A percentile compares a stretch with the other conserved stretches of the same genome.
These are phyloP conservation scores for Pilophorus perplexus DNA, from an alignment of 2,888 invertebrate genomes.

Conservation along the genomic window DNA sequence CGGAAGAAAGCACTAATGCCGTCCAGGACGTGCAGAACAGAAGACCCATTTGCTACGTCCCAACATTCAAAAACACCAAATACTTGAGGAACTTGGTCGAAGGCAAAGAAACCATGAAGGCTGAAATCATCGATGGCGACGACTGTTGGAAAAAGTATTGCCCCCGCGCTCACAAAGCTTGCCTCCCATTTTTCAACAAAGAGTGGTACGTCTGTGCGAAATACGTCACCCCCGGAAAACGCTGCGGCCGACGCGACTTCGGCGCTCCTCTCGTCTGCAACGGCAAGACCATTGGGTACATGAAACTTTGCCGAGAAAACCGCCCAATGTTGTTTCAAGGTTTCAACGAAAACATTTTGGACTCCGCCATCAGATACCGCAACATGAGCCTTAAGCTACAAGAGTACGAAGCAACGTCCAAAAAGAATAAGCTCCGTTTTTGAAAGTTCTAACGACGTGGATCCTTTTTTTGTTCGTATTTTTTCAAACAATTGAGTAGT, in stretches of 20 bases:
- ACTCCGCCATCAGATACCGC: constrained; percentile 3
- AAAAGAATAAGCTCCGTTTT: background rate
- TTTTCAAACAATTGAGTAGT: background rate
- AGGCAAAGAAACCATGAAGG: constrained; percentile 4
- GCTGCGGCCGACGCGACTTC: constrained; percentile 18
- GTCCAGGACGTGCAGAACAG: constrained; percentile 11
- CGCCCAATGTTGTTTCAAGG: constrained; percentile 31
- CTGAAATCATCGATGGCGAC: constrained; percentile 8
- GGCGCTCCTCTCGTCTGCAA: constrained; percentile 30
- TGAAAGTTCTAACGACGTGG: background rate
- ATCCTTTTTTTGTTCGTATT: background rate
- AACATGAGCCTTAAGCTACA: constrained; percentile 4
- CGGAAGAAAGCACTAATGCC: background rate
- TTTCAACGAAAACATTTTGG: constrained; percentile 10
- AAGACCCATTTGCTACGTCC: constrained; percentile 28
- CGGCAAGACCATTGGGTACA: background rate
- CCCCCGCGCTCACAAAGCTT: constrained; percentile 26
- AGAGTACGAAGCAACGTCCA: constrained; percentile 1
- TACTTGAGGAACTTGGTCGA: constrained; percentile 28
- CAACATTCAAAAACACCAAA: constrained; percentile 29
- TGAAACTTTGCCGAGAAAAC: constrained; percentile 28
- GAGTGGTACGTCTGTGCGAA: constrained; percentile 27
- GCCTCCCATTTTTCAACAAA: constrained; percentile 31
- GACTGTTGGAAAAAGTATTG: constrained; percentile 35
- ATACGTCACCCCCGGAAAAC: constrained; percentile 20